Base-by-base conservation (phyloP, 2,888 invertebrate genomes). In the Xestobium rufovillosum region DNA sequence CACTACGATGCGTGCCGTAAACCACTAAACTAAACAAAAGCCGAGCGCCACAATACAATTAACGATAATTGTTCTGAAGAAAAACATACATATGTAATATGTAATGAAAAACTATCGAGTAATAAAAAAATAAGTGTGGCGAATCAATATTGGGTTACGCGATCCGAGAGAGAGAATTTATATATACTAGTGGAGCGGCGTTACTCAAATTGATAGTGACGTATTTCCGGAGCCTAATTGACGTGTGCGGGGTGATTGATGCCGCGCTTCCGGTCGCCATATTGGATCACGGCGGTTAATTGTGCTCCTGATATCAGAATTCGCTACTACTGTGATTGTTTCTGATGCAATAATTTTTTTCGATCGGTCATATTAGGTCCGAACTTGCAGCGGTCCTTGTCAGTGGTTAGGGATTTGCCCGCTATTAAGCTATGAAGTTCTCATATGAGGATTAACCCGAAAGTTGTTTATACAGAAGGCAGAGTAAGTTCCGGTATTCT, bases 171-270 rank as follows among this genome's bases (percentile, higher is more conserved):
- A n/a, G n/a, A n/a, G n/a, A n/a, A n/a, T n/a, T n/a, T n/a, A n/a
- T 11, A 12, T 12, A 33, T 12, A n/a, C 12, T 9, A 17, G n/a
- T 13, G 14, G 9, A 33, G n/a, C n/a, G 53, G 53, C 53, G 52
- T 49, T 48, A 70, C 55, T 57, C 61, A 65, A 66, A 66, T 66
- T 66, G 65, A 66, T 66, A 65, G 65, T 65, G 65, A 65, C 65
- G 65, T 55, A 59, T 53, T 62, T 66, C 66, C 66, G 65, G 62
- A 42, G 53, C 57, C 63, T 66, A 66, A 66, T 66, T 66, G 66
- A 65, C 65, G 65, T 64, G 63, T 63, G 65, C 63, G 53, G 53
- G 52, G 60, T 65, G 65, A 66, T 66, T 65, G 66, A 66, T 65
- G 65, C 57, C 51, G 45, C 53, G 50, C 55, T 60, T 65, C 66